Evolutionary conservation across 2,113 vertebrate genomes (phyloP), one percentile per base, ranked within the genome.

Genomic region (Ibidorhyncha struthersii): DNA sequence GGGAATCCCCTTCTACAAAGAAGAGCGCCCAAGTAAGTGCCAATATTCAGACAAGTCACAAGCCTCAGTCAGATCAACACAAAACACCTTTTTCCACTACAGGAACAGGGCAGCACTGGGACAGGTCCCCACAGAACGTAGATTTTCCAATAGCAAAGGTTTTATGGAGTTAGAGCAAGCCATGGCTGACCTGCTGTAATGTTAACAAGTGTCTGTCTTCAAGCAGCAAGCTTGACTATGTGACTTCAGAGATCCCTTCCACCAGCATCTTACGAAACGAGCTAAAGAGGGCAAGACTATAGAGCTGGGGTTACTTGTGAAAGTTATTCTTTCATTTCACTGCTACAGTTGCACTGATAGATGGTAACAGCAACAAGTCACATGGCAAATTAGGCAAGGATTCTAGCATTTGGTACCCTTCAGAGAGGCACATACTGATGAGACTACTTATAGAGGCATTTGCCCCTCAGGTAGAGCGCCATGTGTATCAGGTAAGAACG

Each of bases 41-140:
- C 43, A 82, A 6, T 16, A 79, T 12, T 49, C 27, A 52, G 63
- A 47, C 10, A 81, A 70, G 26, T 73, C 55, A 61, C 45, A 70
- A 47, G 14, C 34, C 29, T 78, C 0, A 0, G 14, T 38, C 26
- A 91, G 26, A 74, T 23, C 41, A 93, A 67, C 26, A 84, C 8
- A 30, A 65, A 81, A 25, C 36, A 27, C 19, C 36, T 91, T 55
- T 55, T 63, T 56, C 32, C n/a, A 49, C 32, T 49, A 52, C 10
- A 38, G 30, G 23, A 88, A 27, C 4, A 76, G 5, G 6, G 25
- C 25, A 90, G n/a, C 38, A 62, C 36, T 38, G 40, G 30, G 34
- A 89, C 8, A 82, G 17, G 20, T 13, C 14, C 11, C n/a, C 49
- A 66, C 0, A 82, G 41, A 87, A 91, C 1, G 1, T 0, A 55